Conservation (phyloP, 2,797 vertebrate species). For the Amazona finschi region DNA sequence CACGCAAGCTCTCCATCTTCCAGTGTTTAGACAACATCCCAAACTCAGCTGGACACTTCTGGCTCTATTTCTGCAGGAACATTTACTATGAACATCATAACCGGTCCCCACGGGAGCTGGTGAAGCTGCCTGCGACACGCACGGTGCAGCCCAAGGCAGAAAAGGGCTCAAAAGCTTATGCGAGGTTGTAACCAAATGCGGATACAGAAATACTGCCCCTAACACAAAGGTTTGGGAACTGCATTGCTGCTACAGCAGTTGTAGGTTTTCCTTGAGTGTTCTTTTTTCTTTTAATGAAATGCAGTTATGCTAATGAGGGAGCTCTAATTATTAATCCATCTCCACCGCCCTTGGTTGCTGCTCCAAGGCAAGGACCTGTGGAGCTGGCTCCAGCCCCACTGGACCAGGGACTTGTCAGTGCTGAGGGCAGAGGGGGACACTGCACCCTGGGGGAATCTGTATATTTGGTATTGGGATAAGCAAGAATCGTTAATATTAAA, state of each 20-base stretch:
- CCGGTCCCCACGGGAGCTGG: rapidly evolving
- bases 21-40: background rate
- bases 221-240: background rate
- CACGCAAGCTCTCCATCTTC: background rate
- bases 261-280: background rate
- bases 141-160: background rate
- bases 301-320: slow-evolving; percentile 14
- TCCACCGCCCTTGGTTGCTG: background rate
- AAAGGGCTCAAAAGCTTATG: rapidly evolving
- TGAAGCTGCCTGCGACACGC: background rate
- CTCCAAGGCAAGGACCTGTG: background rate
- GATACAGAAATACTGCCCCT: background rate
- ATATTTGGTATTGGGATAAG: background rate
- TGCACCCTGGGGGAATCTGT: background rate
- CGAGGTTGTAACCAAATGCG: rapidly evolving
- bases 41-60: background rate
- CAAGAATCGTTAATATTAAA: background rate
- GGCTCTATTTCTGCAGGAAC: background rate
- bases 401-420: background rate
- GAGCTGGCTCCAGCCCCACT: background rate
- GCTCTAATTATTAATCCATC: slow-evolving; percentile 28
- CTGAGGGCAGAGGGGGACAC: background rate
- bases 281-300: background rate
- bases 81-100: background rate
- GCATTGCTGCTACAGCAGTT: background rate